A percentile compares a stretch with the other conserved stretches of the same genome.
Evolutionary conservation across 2,888 invertebrate species (phyloP).

Genomic region (Aleiodes testaceus): DNA sequence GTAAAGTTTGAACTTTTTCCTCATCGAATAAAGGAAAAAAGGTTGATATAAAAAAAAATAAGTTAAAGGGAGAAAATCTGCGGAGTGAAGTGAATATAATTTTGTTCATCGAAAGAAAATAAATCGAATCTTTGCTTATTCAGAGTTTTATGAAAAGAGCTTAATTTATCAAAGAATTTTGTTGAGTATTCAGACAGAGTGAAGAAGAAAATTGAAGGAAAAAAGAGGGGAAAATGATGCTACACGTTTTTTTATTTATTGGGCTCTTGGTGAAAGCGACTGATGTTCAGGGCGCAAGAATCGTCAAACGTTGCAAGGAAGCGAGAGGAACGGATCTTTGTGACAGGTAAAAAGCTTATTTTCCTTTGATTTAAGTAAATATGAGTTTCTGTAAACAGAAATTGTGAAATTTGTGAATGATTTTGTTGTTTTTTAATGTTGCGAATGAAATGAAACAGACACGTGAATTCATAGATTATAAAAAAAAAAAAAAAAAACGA

Average conservation of each 20-base stretch:
- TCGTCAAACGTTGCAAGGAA: not conserved
- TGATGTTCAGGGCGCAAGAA: slow-evolving; percentile 9
- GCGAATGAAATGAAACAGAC: not conserved
- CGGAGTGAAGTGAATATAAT: not conserved
- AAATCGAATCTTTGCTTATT: too few species aligned
- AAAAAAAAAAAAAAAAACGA: not conserved
- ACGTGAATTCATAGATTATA: slow-evolving; percentile 2
- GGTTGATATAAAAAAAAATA: slow-evolving; percentile 11
- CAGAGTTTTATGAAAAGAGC: too few species aligned
- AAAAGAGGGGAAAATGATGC: not conserved
- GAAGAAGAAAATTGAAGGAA: not conserved
- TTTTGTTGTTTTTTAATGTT: too few species aligned
- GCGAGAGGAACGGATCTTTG: slow-evolving; percentile 26
- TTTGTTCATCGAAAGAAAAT: too few species aligned
- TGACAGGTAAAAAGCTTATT: slow-evolving; percentile 32
- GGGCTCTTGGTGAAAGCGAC: not conserved
- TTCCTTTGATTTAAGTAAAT: not conserved
- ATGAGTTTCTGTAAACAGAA: too few species aligned
- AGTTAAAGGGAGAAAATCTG: not conserved
- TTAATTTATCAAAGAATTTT: slow-evolving; percentile 8
- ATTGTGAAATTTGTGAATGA: too few species aligned
- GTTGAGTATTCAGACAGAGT: too few species aligned
- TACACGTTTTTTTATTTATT: slow-evolving; percentile 8
- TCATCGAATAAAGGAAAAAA: too few species aligned
- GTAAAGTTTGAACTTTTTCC: too few species aligned